phyloP scores from a whole-genome alignment of 30 jellyfish, hydroid and myxozoan species.

The Pelagia noctiluca region DNA sequence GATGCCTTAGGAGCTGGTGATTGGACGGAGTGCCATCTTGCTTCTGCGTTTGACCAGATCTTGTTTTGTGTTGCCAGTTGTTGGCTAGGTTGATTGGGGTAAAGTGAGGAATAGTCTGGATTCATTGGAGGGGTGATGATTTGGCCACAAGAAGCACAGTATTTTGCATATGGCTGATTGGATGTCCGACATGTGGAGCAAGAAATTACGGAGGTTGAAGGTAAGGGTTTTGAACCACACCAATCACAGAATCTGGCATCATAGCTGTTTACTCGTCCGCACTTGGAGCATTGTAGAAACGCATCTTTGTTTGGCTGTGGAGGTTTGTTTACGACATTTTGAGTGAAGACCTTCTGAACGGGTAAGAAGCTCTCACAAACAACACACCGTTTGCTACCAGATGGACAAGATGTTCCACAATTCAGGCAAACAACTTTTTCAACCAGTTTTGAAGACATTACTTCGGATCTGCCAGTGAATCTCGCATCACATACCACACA shows the following conservation, averaged over 20 bases:
- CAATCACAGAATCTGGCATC: constrained; percentile 98
- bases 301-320: constrained; percentile 84
- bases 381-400: constrained; percentile 75
- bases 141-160: constrained; percentile 88
- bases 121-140: constrained; percentile 81
- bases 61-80: constrained; percentile 1
- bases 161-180: constrained; percentile 71
- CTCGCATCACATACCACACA: constrained; percentile 76
- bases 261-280: constrained; percentile 86
- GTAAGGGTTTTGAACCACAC: constrained; percentile 92
- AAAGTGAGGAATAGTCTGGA: constrained; percentile 47
- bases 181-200: constrained; percentile 73
- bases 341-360: constrained; percentile 58
- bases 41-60: constrained; percentile 41
- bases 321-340: constrained; percentile 59
- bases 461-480: constrained; percentile 38
- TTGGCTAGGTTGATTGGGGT: constrained; percentile 37
- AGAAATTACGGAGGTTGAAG: constrained; percentile 66
- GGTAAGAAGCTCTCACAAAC: constrained; percentile 83
- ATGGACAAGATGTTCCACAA: constrained; percentile 84
- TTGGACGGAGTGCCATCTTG: constrained; percentile 57
- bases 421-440: constrained; percentile 69
- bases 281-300: constrained; percentile 82
- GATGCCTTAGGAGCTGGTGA: constrained; percentile 53
- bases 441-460: constrained; percentile 11